Conservation (phyloP, 2,797 vertebrate genomes). For the Clarias platycephalus region DNA sequence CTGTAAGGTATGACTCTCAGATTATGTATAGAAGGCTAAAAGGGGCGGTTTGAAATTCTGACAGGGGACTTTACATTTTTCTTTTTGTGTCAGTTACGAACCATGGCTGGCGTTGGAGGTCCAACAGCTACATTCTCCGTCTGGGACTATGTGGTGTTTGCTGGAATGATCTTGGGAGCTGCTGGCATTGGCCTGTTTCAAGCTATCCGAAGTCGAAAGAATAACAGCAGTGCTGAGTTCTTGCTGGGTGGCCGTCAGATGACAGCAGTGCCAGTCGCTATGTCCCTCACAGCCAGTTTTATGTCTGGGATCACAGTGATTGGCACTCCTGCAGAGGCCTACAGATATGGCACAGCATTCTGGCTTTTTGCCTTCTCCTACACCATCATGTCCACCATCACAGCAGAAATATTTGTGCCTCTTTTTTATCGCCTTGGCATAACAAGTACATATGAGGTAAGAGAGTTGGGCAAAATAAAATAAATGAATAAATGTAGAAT, state of each 20-base stretch:
- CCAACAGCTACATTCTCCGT: slow-evolving; percentile 72
- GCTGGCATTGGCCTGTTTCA: slow-evolving; percentile 76
- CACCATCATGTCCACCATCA: slow-evolving; percentile 73
- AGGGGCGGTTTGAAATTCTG: background rate
- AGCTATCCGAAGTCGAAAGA: slow-evolving; percentile 71
- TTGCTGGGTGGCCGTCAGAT: slow-evolving; percentile 78
- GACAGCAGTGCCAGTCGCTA: slow-evolving; percentile 79
- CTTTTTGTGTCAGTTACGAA: slow-evolving; percentile 22
- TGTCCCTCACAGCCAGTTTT: slow-evolving; percentile 83
- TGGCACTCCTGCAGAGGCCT: slow-evolving; percentile 78
- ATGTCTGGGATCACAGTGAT: slow-evolving; percentile 85
- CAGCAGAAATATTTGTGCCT: slow-evolving; percentile 79
- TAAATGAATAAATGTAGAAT: slow-evolving; percentile 17
- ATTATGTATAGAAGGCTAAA: background rate
- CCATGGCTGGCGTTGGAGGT: slow-evolving; percentile 72
- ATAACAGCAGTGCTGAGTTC: slow-evolving; percentile 71
- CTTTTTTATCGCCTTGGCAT: slow-evolving; percentile 78
- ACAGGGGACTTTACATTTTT: background rate
- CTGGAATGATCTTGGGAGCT: slow-evolving; percentile 66
- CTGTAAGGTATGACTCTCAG: slow-evolving; percentile 20
- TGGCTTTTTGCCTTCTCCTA: slow-evolving; percentile 77
- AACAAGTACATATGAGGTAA: slow-evolving; percentile 82
- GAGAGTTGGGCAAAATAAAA: slow-evolving; percentile 4
- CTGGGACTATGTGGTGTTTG: slow-evolving; percentile 84
- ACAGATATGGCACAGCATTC: slow-evolving; percentile 71